These are phyloP conservation scores for Dynastes maya DNA, from an alignment of 2,888 invertebrate species.

Conservation along the genomic window DNA sequence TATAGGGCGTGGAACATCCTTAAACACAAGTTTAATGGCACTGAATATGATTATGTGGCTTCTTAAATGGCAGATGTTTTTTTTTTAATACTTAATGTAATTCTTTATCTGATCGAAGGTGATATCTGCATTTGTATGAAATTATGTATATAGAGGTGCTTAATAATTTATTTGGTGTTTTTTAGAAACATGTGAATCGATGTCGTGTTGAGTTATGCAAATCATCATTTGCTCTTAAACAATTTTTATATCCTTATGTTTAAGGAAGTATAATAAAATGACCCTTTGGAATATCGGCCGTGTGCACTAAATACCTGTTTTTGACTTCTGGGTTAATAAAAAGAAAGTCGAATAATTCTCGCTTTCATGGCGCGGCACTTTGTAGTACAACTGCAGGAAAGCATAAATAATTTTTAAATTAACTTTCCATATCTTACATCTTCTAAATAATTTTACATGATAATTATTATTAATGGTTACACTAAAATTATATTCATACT, in stretches of 20 bases:
- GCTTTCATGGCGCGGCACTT: too few species aligned
- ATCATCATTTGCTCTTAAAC: not conserved
- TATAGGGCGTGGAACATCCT: not conserved
- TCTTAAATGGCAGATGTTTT: not conserved
- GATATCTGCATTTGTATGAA: not conserved
- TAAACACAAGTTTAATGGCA: slow-evolving; percentile 6
- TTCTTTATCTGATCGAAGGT: not conserved
- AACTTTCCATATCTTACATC: too few species aligned
- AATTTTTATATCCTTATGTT: not conserved
- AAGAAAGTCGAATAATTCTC: too few species aligned
- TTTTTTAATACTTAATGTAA: not conserved
- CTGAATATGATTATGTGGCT: not conserved
- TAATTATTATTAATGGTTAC: too few species aligned
- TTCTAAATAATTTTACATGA: too few species aligned
- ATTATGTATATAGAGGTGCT: not conserved
- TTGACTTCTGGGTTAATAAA: too few species aligned
- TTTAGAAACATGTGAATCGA: not conserved
- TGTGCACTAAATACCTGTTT: too few species aligned
- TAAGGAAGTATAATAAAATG: too few species aligned
- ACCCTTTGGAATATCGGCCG: too few species aligned
- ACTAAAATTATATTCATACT: too few species aligned
- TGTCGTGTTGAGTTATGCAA: slow-evolving; percentile 10
- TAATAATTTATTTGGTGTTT: not conserved
- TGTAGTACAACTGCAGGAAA: too few species aligned
- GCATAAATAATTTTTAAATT: too few species aligned